Evolutionary conservation across 2,113 vertebrate species (phyloP).

Genomic region (Odontesthes bonariensis): DNA sequence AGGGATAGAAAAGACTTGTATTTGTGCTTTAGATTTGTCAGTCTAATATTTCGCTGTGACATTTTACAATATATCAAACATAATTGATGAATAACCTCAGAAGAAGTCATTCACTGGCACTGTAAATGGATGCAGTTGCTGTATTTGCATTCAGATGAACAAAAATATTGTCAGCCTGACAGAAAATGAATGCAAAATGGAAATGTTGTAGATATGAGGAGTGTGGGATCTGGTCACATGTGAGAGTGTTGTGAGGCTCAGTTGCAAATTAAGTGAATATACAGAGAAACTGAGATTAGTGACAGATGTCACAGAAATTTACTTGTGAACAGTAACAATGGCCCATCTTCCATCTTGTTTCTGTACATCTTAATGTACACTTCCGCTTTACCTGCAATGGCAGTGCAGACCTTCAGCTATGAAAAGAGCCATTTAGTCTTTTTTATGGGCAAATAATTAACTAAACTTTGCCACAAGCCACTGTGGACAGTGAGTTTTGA

Average conservation of each 20-base stretch:
- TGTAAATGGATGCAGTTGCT: background rate
- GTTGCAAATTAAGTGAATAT: background rate
- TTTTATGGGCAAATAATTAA: too few species aligned
- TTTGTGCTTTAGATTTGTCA: background rate
- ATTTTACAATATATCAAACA: constrained; percentile 1
- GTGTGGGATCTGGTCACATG: background rate
- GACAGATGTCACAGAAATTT: background rate
- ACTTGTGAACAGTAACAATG: constrained; percentile 1
- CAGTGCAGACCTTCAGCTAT: too few species aligned
- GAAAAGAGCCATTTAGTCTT: too few species aligned
- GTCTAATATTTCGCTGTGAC: background rate
- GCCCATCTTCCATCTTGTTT: too few species aligned
- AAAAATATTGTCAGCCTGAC: background rate
- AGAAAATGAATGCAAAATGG: background rate
- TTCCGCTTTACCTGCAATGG: too few species aligned
- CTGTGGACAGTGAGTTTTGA: too few species aligned
- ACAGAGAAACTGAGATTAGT: constrained; percentile 1
- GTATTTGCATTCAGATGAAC: background rate
- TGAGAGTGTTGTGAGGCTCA: background rate
- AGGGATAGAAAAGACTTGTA: constrained; percentile 8
- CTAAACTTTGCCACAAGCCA: too few species aligned
- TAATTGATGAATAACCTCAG: background rate
- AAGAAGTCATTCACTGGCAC: background rate
- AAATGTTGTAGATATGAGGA: background rate
- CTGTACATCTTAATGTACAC: too few species aligned